A percentile compares a stretch with the other conserved stretches of the same genome.
Evolutionary conservation across 2,888 invertebrate species (phyloP).

Genomic region (Yponomeuta sedellus): DNA sequence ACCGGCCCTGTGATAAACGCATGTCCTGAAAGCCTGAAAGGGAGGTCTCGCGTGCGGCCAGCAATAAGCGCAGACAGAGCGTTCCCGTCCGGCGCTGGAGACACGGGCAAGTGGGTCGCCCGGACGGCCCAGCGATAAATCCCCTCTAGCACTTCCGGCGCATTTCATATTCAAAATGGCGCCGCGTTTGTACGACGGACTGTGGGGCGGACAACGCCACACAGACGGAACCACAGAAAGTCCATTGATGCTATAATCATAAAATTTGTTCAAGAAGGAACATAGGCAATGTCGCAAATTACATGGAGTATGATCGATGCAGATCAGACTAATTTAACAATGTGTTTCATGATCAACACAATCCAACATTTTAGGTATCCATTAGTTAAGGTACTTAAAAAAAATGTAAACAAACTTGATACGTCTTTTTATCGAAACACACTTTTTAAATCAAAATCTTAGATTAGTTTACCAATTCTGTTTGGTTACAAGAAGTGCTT

Average conservation of each 20-base stretch:
- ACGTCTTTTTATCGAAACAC: too few species aligned
- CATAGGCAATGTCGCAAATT: too few species aligned
- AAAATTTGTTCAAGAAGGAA: too few species aligned
- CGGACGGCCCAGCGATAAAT: conserved; percentile 55
- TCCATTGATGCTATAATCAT: neutral
- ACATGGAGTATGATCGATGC: too few species aligned
- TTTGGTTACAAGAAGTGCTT: too few species aligned
- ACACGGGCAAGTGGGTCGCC: conserved; percentile 48
- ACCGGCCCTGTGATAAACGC: neutral
- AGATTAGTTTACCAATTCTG: too few species aligned
- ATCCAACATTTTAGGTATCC: too few species aligned
- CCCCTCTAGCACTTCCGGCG: conserved; percentile 52
- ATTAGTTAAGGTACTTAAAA: too few species aligned
- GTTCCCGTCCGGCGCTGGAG: conserved; percentile 16
- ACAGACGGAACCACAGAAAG: neutral
- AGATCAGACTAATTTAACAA: too few species aligned
- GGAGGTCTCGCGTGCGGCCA: neutral
- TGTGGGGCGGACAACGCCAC: conserved; percentile 15
- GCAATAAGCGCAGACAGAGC: neutral
- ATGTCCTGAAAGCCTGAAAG: neutral
- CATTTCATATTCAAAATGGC: conserved; percentile 45
- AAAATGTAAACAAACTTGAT: too few species aligned
- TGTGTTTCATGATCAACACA: too few species aligned
- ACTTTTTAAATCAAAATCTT: too few species aligned
- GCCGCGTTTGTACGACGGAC: conserved; percentile 30